Evolutionary conservation across 2,113 vertebrate genomes (phyloP).

Genomic region (Orientallactaga bullata): DNA sequence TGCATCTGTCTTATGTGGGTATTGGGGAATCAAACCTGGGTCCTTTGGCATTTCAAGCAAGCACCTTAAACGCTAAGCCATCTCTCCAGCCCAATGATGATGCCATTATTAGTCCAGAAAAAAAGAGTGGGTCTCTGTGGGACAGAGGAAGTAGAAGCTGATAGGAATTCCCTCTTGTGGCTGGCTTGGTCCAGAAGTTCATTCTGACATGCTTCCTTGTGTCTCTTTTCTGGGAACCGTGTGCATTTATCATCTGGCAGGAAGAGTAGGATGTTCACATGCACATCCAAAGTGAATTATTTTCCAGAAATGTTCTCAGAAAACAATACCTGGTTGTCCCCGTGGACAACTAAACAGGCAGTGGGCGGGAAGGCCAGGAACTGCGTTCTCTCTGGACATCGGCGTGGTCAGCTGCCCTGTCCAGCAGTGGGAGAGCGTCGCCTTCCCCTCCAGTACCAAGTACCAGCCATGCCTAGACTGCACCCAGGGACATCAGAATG

Average conservation of each 20-base stretch:
- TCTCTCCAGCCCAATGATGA: too few species aligned
- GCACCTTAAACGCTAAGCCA: too few species aligned
- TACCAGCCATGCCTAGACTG: neutral
- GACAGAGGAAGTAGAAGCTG: neutral
- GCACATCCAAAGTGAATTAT: conserved; percentile 19
- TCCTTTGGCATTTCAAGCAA: too few species aligned
- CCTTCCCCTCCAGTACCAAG: neutral
- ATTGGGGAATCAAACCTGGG: too few species aligned
- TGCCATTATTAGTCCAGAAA: neutral
- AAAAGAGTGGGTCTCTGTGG: neutral
- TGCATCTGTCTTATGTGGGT: too few species aligned
- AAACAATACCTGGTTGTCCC: neutral
- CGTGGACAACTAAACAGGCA: neutral
- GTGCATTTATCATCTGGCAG: neutral
- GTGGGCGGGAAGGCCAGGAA: neutral
- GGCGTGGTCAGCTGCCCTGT: neutral
- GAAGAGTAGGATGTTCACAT: neutral
- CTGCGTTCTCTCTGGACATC: neutral
- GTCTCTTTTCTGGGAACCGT: too few species aligned
- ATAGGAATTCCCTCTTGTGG: too few species aligned
- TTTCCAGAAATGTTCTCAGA: conserved; percentile 52
- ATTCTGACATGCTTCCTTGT: neutral
- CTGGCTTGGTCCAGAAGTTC: neutral
- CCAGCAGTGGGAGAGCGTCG: neutral
- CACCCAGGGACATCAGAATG: neutral